Conservation (phyloP, 1,140 invertebrate species). For the Drosophila nannoptera region DNA sequence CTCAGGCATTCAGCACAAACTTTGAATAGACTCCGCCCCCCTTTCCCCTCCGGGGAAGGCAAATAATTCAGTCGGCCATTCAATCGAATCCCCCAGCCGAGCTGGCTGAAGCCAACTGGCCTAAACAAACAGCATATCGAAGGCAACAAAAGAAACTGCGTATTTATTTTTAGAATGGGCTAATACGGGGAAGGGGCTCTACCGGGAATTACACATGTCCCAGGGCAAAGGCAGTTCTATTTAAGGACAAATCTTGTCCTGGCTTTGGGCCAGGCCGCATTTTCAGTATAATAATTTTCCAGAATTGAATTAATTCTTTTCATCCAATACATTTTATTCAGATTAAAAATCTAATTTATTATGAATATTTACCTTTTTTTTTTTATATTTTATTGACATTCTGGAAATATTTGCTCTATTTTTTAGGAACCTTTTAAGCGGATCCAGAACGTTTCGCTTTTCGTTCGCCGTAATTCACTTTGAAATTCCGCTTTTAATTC, state of each 20-base stretch:
- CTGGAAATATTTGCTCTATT: too few relatives aligned
- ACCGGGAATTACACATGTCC: constrained; percentile 8
- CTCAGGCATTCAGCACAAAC: constrained; percentile 5
- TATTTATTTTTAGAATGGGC: not conserved
- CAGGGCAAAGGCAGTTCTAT: not conserved
- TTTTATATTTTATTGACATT: too few relatives aligned
- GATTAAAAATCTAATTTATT: too few relatives aligned
- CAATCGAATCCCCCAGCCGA: not conserved
- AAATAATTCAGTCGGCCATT: constrained; percentile 17
- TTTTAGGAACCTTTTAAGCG: too few relatives aligned
- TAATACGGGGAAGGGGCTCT: not conserved
- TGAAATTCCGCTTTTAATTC: not conserved
- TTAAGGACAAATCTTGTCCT: not conserved
- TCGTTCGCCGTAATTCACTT: not conserved
- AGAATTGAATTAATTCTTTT: too few relatives aligned
- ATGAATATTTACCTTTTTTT: too few relatives aligned
- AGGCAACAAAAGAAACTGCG: not conserved
- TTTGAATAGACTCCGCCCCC: not conserved
- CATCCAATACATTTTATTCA: too few relatives aligned
- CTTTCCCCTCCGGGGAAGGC: not conserved
- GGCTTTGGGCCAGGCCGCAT: not conserved
- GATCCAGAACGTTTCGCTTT: too few relatives aligned
- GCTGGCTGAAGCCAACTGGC: not conserved
- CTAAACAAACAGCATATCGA: not conserved
- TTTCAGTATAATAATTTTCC: too few relatives aligned